A percentile compares a stretch with the other conserved stretches of the same genome.
phyloP scores from a whole-genome alignment of 2,888 invertebrate species.

The Maniola hyperantus region DNA sequence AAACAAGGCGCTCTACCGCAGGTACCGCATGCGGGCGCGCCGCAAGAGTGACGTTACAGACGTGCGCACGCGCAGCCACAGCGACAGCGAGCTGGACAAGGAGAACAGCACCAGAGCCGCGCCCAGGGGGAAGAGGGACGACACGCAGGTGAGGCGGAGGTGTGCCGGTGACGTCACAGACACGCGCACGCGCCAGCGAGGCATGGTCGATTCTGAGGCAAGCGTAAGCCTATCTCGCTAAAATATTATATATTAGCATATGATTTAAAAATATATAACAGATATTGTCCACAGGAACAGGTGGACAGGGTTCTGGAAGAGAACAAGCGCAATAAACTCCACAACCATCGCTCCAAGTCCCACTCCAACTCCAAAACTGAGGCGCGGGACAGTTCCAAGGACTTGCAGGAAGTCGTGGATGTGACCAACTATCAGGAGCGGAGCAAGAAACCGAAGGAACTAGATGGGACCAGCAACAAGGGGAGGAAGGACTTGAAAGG shows the following conservation, averaged over 20 bases:
- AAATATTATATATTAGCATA: too few species aligned
- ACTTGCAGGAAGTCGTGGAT: background rate
- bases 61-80: background rate
- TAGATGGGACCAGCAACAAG: too few species aligned
- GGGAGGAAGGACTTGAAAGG: too few species aligned
- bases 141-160: background rate
- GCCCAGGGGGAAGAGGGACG: background rate
- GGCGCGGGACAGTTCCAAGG: background rate
- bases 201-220: too few species aligned
- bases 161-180: too few species aligned
- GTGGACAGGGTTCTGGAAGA: background rate
- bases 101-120: constrained; percentile 13
- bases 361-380: background rate
- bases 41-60: background rate
- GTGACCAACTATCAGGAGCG: too few species aligned
- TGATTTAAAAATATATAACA: background rate
- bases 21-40: constrained; percentile 24
- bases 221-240: too few species aligned
- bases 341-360: background rate
- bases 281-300: background rate
- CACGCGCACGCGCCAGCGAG: too few species aligned
- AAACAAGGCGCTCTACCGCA: background rate
- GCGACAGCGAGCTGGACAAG: constrained; percentile 14
- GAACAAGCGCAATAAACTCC: background rate
- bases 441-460: too few species aligned